A percentile compares a stretch with the other conserved stretches of the same genome.
phyloP scores from a whole-genome alignment of 2,797 vertebrate genomes.

The Coregonus sp. region DNA sequence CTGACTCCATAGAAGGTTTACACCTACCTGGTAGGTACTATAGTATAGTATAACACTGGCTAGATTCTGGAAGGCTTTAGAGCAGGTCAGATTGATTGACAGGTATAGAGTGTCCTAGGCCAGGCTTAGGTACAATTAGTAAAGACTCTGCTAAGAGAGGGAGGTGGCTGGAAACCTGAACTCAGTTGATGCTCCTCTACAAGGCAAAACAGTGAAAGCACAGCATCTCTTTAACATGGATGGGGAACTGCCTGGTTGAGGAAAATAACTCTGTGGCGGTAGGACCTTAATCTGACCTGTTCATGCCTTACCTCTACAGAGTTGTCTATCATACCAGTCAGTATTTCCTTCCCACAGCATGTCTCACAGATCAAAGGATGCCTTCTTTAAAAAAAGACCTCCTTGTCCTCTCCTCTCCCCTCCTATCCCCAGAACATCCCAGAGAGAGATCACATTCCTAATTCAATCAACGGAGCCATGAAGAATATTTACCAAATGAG shows the following conservation, averaged over 20 bases:
- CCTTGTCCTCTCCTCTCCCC: slow-evolving; percentile 19
- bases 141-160: not conserved
- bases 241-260: not conserved
- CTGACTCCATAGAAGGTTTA: not conserved
- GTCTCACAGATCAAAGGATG: not conserved
- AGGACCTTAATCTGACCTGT: not conserved
- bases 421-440: slow-evolving; percentile 58
- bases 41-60: not conserved
- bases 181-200: not conserved
- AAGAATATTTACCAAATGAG: slow-evolving; percentile 73
- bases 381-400: slow-evolving; percentile 9
- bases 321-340: not conserved
- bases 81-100: not conserved
- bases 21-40: not conserved
- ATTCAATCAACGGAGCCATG: slow-evolving; percentile 66
- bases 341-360: not conserved
- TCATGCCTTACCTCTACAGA: not conserved
- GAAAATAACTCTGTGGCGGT: not conserved
- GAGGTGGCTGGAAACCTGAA: not conserved
- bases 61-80: not conserved
- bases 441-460: slow-evolving; percentile 62
- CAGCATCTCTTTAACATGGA: not conserved
- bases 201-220: not conserved
- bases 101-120: not conserved
- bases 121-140: not conserved